Evolutionary conservation across 2,888 invertebrate genomes (phyloP), one percentile per base, ranked within the genome.

Genomic region (Hirtodrosophila trivittata): DNA sequence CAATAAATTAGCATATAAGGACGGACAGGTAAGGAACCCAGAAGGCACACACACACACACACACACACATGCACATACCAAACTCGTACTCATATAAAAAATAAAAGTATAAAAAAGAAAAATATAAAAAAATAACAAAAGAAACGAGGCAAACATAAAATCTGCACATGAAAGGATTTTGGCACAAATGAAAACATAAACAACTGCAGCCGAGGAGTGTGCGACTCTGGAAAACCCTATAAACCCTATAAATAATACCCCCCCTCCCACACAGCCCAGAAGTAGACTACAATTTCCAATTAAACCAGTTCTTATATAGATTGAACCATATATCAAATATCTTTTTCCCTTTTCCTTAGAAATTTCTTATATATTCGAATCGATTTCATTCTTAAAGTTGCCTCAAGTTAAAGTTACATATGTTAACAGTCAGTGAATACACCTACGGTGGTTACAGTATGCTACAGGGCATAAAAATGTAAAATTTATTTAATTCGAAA

Each of bases 1-100:
- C 83, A 86, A 82, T 78, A 86, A 86, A 86, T 81, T 81, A 83
- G 68, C 86, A 86, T 86, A 83, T 67, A 78, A 76, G 80, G 55
- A 66, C 60, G 50, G 51, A 60, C 63, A 67, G 73, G 54, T 66
- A 66, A 58, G 37, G 13, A 56, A 39, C 43, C 7, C 25, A 38
- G 33, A 35, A 14, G 10, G 18, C 49, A 43, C 55, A 32, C 41
- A 33, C 26, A 41, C 21, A 37, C 18, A 37, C 9, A 28, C 7
- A 21, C 30, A 14, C 6, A 41, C 13, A 28, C 10, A 47, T 21
- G 7, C 12, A 32, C 10, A 10, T 18, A 18, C 25, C 21, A 16
- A 7, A 18, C 18, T 21, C 18, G 5, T 21, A 21, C 18, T 21
- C 18, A 21, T 21, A 21, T 5, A 14, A 21, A 45, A 39, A 39